Base-by-base conservation (phyloP, 2,888 invertebrate species). In the Osedax frankpressi region DNA sequence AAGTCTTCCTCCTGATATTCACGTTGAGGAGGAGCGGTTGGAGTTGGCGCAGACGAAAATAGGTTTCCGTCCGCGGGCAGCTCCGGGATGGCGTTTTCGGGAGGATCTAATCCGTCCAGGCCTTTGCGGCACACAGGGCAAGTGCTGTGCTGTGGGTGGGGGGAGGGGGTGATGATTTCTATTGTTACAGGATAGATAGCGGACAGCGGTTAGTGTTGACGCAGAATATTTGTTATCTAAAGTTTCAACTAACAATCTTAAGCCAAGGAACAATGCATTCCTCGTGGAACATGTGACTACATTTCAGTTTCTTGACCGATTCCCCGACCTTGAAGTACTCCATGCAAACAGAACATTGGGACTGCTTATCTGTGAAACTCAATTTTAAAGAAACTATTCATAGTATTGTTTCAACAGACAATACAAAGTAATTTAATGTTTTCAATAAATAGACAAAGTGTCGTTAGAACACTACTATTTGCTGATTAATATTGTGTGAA, bases 311-410 rank as follows among this genome's bases (percentile, higher is more conserved):
- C 75, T 90, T 89, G 25, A 91, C 92, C 76, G 87, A 87, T 84
- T 93, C 93, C 71, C 89, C 89, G 81, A 88, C 83, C 78, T 85
- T 85, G 84, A 89, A 96, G 84, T 92, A 92, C 80, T 96, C 95
- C 94, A 95, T 95, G 86, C 96, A 97, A 2, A 96, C 92, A 0
- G 94, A 93, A 86, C 96, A 97, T 79, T 95, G 92, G 28, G 44
- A 11, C 44, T 44, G 44, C 44, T 44, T 44, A 44, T 44, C 44
- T 44, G 44, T 44, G 44, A n/a, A n/a, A n/a, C n/a, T n/a, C n/a
- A n/a, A n/a, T n/a, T n/a, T n/a, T n/a, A n/a, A n/a, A n/a, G n/a
- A n/a, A n/a, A n/a, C n/a, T n/a, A n/a, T n/a, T n/a, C n/a, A n/a
- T n/a, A n/a, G n/a, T n/a, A n/a, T n/a, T n/a, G n/a, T n/a, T n/a